A percentile compares a stretch with the other conserved stretches of the same genome.
phyloP scores from a whole-genome alignment of 2,888 invertebrate genomes.

The Saturnia pavonia region DNA sequence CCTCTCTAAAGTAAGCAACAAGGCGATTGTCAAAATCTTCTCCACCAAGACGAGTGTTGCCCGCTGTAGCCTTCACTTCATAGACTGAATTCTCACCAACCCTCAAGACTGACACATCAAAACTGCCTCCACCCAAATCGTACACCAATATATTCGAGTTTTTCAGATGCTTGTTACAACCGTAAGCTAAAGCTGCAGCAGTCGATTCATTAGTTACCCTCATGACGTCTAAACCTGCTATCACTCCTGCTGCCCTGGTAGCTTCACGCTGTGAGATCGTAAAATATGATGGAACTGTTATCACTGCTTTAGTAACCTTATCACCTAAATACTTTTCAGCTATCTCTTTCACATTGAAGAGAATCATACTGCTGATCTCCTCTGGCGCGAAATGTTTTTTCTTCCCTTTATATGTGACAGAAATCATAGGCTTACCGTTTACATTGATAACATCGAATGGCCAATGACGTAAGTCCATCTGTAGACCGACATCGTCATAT shows the following conservation, averaged over 20 bases:
- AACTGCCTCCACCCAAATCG: constrained; percentile 66
- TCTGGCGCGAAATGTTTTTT: constrained; percentile 56
- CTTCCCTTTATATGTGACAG: constrained; percentile 52
- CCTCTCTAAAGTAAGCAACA: constrained; percentile 59
- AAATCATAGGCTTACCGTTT: constrained; percentile 63
- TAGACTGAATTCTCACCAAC: constrained; percentile 51
- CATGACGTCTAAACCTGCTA: constrained; percentile 62
- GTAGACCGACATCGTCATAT: constrained; percentile 59
- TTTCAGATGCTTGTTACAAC: constrained; percentile 45
- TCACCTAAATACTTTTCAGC: constrained; percentile 56
- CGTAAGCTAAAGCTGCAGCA: constrained; percentile 64
- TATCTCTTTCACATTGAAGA: constrained; percentile 61
- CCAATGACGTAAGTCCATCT: constrained; percentile 59
- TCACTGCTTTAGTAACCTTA: constrained; percentile 58
- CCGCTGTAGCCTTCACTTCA: constrained; percentile 60
- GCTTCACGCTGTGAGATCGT: constrained; percentile 63
- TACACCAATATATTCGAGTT: constrained; percentile 57
- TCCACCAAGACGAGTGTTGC: constrained; percentile 58
- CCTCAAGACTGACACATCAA: constrained; percentile 60
- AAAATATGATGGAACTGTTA: constrained; percentile 69
- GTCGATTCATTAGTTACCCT: constrained; percentile 64
- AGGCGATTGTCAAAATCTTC: constrained; percentile 68
- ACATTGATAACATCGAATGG: constrained; percentile 54
- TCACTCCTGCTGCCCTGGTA: constrained; percentile 52
- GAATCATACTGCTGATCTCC: constrained; percentile 64